Conservation (phyloP, 2,113 vertebrate genomes). For the Oreochromis niloticus region DNA sequence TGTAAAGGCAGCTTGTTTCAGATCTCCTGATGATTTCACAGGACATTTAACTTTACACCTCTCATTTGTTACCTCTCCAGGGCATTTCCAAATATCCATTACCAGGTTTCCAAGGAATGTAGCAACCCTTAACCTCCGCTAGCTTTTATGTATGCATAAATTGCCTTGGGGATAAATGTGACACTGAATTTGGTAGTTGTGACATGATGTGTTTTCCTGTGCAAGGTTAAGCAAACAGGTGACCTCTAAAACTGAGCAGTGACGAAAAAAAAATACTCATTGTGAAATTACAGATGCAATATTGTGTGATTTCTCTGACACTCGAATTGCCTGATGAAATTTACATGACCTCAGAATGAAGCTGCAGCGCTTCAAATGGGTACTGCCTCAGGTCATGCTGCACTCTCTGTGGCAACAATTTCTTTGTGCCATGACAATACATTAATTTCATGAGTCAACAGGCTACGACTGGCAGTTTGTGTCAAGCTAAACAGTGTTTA, state of each 20-base stretch:
- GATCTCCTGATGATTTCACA: conserved; percentile 76
- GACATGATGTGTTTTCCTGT: conserved; percentile 27
- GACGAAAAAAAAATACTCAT: neutral
- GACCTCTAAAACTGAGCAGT: conserved; percentile 10
- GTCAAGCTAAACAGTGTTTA: conserved; percentile 74
- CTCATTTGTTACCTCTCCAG: conserved; percentile 73
- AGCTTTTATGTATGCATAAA: conserved; percentile 68
- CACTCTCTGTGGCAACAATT: conserved; percentile 48
- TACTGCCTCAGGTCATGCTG: conserved; percentile 38
- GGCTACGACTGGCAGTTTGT: conserved; percentile 68
- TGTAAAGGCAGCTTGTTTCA: conserved; percentile 66
- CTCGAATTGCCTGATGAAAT: conserved; percentile 24
- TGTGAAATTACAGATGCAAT: neutral
- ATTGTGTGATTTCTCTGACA: conserved; percentile 11
- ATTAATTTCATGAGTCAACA: conserved; percentile 79
- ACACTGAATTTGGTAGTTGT: conserved; percentile 41
- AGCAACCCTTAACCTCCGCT: conserved; percentile 71
- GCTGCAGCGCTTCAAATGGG: conserved; percentile 30
- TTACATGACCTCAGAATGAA: conserved; percentile 35
- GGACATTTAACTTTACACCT: conserved; percentile 77
- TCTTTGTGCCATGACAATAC: conserved; percentile 68
- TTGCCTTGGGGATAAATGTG: conserved; percentile 52
- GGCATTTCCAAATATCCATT: conserved; percentile 73
- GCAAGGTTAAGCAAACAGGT: conserved; percentile 10
- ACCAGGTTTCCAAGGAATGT: conserved; percentile 61